Conservation (phyloP, 2,888 invertebrate species). For the Acleris laterana region DNA sequence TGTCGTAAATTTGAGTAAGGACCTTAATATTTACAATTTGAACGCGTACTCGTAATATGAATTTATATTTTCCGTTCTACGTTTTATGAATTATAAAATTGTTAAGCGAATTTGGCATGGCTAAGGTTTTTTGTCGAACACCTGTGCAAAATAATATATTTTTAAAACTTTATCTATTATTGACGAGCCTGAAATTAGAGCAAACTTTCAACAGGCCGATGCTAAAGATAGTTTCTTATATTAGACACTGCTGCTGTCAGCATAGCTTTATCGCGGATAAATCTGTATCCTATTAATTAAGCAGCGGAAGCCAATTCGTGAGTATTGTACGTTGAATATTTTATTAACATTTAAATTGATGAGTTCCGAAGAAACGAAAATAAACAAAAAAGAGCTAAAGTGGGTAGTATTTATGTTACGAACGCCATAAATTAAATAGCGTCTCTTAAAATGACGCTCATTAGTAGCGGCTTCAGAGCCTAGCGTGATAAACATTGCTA, state of each 20-base stretch:
- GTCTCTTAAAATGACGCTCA: conserved; percentile 48
- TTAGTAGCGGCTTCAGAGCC: conserved; percentile 46
- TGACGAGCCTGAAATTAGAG: conserved; percentile 1
- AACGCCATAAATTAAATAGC: conserved; percentile 49
- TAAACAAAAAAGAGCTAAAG: not conserved
- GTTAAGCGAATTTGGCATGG: not conserved
- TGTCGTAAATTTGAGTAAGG: conserved; percentile 19
- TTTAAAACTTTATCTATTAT: too few species aligned
- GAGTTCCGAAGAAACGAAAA: not conserved
- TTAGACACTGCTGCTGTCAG: conserved; percentile 7
- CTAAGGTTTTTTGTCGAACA: not conserved
- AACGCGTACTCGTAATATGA: conserved; percentile 8
- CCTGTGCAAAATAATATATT: too few species aligned
- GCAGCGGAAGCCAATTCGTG: not conserved
- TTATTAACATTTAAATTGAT: too few species aligned
- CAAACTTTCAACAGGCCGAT: conserved; percentile 5
- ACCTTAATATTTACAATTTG: conserved; percentile 33
- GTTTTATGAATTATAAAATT: conserved; percentile 23
- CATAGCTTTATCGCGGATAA: conserved; percentile 9
- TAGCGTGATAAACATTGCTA: conserved; percentile 52
- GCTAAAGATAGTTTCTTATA: conserved; percentile 15
- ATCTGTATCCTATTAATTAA: conserved; percentile 15
- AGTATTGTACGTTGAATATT: too few species aligned
- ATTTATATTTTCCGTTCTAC: conserved; percentile 19
- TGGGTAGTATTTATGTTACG: conserved; percentile 39